phyloP scores from a whole-genome alignment of 2,888 invertebrate species.

The Mythimna loreyi region DNA sequence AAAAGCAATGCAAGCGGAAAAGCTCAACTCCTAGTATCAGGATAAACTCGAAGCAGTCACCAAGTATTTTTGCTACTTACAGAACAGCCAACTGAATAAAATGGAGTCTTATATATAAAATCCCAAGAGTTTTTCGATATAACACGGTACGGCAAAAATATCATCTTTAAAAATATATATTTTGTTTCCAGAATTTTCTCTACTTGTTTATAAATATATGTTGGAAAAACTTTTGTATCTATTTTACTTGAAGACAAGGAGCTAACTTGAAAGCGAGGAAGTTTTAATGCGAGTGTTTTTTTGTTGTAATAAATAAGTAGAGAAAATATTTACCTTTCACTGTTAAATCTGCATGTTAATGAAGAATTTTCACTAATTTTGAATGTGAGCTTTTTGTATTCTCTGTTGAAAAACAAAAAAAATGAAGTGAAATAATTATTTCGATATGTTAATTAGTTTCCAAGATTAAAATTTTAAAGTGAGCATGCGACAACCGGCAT shows the following conservation, averaged over 20 bases:
- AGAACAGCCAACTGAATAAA: constrained; percentile 32
- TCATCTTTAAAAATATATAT: constrained; percentile 36
- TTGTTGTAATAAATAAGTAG: no score
- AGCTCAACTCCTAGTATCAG: constrained; percentile 26
- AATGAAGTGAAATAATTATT: no score
- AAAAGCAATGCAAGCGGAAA: constrained; percentile 36
- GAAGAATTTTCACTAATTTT: no score
- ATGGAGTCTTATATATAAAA: constrained; percentile 45
- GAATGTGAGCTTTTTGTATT: no score
- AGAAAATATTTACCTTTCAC: no score
- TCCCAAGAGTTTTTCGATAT: constrained; percentile 35
- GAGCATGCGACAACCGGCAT: no score
- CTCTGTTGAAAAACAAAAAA: no score
- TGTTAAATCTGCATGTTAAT: no score
- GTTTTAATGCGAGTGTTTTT: not conserved
- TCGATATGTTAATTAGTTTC: no score
- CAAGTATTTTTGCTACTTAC: constrained; percentile 29
- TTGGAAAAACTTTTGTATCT: constrained; percentile 2
- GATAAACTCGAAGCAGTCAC: constrained; percentile 32
- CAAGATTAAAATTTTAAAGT: no score
- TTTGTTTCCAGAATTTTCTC: constrained; percentile 27
- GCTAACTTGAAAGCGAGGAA: constrained; percentile 10
- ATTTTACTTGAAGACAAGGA: constrained; percentile 9
- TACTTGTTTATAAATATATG: not conserved
- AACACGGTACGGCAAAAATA: constrained; percentile 32